Evolutionary conservation across 1,140 invertebrate genomes (phyloP), one percentile per base, ranked within the genome.

Genomic region (Apis cerana): DNA sequence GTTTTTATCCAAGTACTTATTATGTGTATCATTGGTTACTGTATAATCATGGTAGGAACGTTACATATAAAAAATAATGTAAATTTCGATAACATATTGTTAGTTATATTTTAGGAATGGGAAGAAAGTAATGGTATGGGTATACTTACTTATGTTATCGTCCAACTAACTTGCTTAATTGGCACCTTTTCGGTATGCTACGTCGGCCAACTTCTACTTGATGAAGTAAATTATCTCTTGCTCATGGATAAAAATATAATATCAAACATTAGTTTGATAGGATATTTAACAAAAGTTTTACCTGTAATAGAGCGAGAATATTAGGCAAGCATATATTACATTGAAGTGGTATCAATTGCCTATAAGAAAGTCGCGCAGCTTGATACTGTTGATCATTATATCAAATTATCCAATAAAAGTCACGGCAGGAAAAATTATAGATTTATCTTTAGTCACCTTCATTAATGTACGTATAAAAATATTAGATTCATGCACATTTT

Each of bases 261-360:
- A 27, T 2, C 12, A 15, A 62, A 15, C 15, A 7, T 62, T 15
- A 13, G 1, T 0, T 3, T 48, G 1, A 3, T 11, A 9, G 4
- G 27, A 0, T 19, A 9, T 27, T n/a, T 15, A 68, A 8, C 50
- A 2, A 7, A 17, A 50, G n/a, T 48, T 12, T 71, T n/a, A n/a
- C 19, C 64, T 43, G 65, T 68, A 56, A 50, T 33, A 89, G 82
- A 83, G 69, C 67, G 65, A 48, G 62, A 23, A 56, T 52, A 58
- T 88, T 15, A 82, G 79, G 8, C 50, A 48, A 15, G 80, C 83
- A 15, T 80, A 84, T 15, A 68, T 79, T 65, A 85, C 82, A 48
- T 71, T 89, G 8, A 56, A 91, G n/a, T 92, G 90, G 90, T 88
- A 91, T 48, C 65, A 64, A 15, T 62, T 92, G 15, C 64, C 88